These are phyloP conservation scores for Poeciliopsis presidionis DNA, from an alignment of 2,797 vertebrate species.

Conservation along the genomic window DNA sequence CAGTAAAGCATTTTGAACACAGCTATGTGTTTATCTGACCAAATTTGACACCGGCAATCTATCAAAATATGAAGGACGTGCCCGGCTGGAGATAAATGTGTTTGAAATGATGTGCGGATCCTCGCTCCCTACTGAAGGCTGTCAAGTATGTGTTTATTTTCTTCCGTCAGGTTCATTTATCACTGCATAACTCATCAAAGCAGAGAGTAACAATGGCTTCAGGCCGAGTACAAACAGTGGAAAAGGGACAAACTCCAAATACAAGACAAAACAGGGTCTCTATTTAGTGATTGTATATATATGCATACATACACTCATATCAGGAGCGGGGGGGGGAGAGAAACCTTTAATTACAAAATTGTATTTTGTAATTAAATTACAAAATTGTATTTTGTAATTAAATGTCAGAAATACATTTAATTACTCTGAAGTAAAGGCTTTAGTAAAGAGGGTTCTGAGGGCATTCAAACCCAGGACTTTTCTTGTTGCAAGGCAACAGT, in stretches of 20 bases:
- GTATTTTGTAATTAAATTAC: too few relatives aligned
- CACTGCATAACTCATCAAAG: constrained; percentile 46
- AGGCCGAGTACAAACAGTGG: constrained; percentile 7
- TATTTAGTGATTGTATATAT: too few relatives aligned
- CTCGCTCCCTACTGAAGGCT: constrained; percentile 11
- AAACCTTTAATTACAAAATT: too few relatives aligned
- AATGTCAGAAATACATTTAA: too few relatives aligned
- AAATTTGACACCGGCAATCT: constrained; percentile 40
- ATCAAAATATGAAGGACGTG: constrained; percentile 36
- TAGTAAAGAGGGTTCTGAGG: too few relatives aligned
- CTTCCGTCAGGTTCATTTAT: constrained; percentile 26
- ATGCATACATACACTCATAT: too few relatives aligned
- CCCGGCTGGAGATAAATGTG: constrained; percentile 4
- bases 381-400: too few relatives aligned
- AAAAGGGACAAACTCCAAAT: constrained; percentile 8
- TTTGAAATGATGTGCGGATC: constrained; percentile 10
- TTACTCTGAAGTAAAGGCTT: too few relatives aligned
- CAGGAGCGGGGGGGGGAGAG: too few relatives aligned
- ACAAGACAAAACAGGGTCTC: constrained; percentile 5
- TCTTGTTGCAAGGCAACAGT: too few relatives aligned
- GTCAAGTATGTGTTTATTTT: constrained; percentile 37
- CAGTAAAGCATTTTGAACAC: constrained; percentile 34
- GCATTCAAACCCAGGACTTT: too few relatives aligned
- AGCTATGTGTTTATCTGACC: constrained; percentile 52
- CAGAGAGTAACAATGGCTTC: constrained; percentile 21